phyloP scores from a whole-genome alignment of 2,888 invertebrate genomes.

The Morpho achilles region DNA sequence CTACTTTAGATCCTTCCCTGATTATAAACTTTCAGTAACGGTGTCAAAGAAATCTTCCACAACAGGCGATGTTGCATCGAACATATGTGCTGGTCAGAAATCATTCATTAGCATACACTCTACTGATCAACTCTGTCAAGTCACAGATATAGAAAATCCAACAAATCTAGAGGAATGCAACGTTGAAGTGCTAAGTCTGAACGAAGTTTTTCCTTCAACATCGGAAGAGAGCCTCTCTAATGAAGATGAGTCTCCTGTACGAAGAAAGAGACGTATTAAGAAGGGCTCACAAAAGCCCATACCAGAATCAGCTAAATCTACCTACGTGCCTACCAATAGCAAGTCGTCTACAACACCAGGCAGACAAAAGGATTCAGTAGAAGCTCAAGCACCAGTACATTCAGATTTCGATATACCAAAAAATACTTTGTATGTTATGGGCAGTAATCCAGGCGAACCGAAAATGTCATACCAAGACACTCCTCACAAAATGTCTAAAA shows the following conservation, averaged over 20 bases:
- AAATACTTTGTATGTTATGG: constrained; percentile 66
- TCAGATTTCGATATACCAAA: constrained; percentile 69
- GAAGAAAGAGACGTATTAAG: constrained; percentile 44
- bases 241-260: constrained; percentile 58
- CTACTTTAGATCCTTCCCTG: too few relatives aligned
- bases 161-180: constrained; percentile 61
- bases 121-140: constrained; percentile 67
- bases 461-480: constrained; percentile 68
- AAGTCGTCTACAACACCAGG: constrained; percentile 61
- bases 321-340: constrained; percentile 63
- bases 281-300: constrained; percentile 40
- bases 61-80: constrained; percentile 43
- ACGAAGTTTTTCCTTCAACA: constrained; percentile 70
- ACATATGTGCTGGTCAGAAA: constrained; percentile 55
- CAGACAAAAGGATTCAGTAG: constrained; percentile 47
- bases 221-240: constrained; percentile 70
- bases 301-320: constrained; percentile 43
- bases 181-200: constrained; percentile 65
- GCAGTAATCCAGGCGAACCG: constrained; percentile 72
- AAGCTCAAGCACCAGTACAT: constrained; percentile 52
- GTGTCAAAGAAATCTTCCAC: constrained; percentile 60
- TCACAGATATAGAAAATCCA: constrained; percentile 46
- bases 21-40: constrained; percentile 50
- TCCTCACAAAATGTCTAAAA: constrained; percentile 70
- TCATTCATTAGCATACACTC: constrained; percentile 74